These are phyloP conservation scores for Ormyrus pomaceus DNA, from an alignment of 2,888 invertebrate species.

Conservation along the genomic window DNA sequence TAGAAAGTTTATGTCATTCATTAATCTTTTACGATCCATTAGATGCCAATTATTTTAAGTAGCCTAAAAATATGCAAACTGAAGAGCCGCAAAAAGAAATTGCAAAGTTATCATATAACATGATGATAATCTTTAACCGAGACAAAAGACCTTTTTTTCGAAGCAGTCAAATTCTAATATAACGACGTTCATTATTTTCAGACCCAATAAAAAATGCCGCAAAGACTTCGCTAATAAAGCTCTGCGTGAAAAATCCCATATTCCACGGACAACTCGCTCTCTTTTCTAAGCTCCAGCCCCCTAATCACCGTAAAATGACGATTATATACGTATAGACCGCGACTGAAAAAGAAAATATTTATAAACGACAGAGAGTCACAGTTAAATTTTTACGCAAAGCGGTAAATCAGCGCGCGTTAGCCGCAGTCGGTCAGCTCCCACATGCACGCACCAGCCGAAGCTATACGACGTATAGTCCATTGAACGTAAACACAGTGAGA, in stretches of 20 bases:
- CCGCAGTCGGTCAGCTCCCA: background rate
- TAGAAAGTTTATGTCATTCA: background rate
- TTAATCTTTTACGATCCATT: background rate
- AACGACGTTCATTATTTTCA: too few relatives aligned
- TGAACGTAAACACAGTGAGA: slow-evolving; percentile 52
- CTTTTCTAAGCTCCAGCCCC: background rate
- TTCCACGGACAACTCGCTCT: background rate
- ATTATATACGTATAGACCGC: background rate
- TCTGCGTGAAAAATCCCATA: slow-evolving; percentile 4
- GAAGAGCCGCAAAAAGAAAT: background rate
- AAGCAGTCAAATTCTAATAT: background rate
- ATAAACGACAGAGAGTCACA: slow-evolving; percentile 15
- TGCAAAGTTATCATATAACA: background rate
- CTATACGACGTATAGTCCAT: slow-evolving; percentile 27
- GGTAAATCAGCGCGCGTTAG: slow-evolving; percentile 7
- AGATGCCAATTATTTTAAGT: background rate
- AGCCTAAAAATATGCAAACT: background rate
- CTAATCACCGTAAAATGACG: slow-evolving; percentile 27
- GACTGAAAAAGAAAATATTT: slow-evolving; percentile 21
- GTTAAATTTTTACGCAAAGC: slow-evolving; percentile 30
- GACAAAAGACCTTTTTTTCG: background rate
- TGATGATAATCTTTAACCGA: background rate
- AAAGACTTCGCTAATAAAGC: too few relatives aligned
- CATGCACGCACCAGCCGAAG: background rate
- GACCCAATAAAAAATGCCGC: background rate